phyloP scores from a whole-genome alignment of 2,888 invertebrate species.

The Baronia brevicornis region DNA sequence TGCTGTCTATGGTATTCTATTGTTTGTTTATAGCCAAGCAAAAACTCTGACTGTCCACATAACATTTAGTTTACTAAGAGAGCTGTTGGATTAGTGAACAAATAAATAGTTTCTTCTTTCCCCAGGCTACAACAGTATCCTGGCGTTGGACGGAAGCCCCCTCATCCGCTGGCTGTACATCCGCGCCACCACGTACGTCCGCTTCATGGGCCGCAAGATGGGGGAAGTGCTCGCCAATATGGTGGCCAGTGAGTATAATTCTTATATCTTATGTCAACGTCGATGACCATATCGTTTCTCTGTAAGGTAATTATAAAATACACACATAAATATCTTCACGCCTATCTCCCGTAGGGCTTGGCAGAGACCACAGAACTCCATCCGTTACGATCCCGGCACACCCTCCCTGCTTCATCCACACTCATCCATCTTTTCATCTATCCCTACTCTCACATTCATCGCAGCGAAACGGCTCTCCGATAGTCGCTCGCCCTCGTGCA shows the following conservation, averaged over 20 bases:
- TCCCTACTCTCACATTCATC: no score
- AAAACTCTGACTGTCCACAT: neutral
- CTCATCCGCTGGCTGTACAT: conserved; percentile 55
- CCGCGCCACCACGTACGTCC: conserved; percentile 52
- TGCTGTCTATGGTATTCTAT: no score
- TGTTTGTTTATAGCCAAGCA: neutral
- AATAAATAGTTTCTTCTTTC: neutral
- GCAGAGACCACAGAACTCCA: no score
- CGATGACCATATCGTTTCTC: neutral
- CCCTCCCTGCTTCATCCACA: no score
- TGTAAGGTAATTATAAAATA: neutral
- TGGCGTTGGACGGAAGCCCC: conserved; percentile 60
- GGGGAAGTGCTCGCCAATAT: conserved; percentile 43
- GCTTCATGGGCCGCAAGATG: conserved; percentile 50
- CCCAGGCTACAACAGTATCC: conserved; percentile 41
- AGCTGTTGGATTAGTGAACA: neutral
- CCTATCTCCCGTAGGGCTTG: no score
- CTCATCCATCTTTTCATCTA: no score
- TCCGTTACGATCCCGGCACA: no score
- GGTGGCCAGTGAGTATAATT: conserved; percentile 36
- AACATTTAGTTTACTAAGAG: neutral
- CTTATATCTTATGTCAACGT: neutral
- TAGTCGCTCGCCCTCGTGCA: no score
- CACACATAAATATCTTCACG: no score
- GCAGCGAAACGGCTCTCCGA: no score